Evolutionary conservation across 2,888 invertebrate genomes (phyloP).

Genomic region (Philonicus albiceps): DNA sequence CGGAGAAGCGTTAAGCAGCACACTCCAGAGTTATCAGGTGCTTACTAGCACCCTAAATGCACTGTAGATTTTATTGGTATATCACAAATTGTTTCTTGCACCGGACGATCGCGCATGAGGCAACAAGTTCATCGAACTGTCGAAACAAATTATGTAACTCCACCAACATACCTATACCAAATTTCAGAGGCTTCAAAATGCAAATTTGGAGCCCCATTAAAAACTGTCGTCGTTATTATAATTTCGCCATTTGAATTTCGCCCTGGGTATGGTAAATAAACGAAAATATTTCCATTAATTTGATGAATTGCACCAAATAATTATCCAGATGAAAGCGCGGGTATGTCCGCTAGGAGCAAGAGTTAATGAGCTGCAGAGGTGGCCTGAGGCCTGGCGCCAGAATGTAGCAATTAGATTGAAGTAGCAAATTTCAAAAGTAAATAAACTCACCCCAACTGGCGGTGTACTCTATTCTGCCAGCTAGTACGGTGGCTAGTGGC

Average conservation of each 20-base stretch:
- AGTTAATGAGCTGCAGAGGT: neutral
- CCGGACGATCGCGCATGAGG: neutral
- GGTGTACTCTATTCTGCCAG: neutral
- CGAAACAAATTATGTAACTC: slow-evolving; percentile 4
- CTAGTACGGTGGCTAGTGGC: neutral
- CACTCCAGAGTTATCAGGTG: neutral
- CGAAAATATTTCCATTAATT: slow-evolving; percentile 5
- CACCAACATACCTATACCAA: neutral
- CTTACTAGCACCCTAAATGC: neutral
- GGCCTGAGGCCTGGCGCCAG: neutral
- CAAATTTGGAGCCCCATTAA: neutral
- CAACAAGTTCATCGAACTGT: slow-evolving; percentile 14
- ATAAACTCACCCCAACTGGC: neutral
- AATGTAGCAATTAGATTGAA: neutral
- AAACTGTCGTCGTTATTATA: neutral
- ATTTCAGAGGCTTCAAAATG: neutral
- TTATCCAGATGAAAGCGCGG: neutral
- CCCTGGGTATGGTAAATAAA: neutral
- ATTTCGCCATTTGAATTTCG: neutral
- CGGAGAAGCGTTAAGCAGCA: neutral
- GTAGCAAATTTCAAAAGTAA: neutral
- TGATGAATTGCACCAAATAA: neutral
- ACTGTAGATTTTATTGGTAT: neutral
- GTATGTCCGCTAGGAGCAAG: neutral
- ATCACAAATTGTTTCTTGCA: neutral